phyloP scores from a whole-genome alignment of 2,113 vertebrate species.

The Sporophila hypoxantha region DNA sequence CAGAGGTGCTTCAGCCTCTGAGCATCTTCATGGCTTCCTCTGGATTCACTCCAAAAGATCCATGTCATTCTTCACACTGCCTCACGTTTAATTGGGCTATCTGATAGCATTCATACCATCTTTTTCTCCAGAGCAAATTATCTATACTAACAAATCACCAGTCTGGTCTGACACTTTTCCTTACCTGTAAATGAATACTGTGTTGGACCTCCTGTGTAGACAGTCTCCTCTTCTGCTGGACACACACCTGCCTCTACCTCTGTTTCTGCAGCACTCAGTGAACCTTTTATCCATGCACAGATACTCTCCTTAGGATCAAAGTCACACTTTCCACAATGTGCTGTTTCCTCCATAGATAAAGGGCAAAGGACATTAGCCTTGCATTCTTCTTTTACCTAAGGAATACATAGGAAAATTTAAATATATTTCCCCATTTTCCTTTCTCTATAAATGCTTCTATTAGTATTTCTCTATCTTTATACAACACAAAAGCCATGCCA shows the following conservation, averaged over 20 bases:
- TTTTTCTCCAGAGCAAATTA: background rate
- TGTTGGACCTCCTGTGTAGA: constrained; percentile 70
- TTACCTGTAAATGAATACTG: constrained; percentile 80
- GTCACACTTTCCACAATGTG: constrained; percentile 81
- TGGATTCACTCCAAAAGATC: background rate
- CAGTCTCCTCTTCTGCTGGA: constrained; percentile 68
- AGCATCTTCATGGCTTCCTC: background rate
- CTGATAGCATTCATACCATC: background rate
- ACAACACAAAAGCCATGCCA: background rate
- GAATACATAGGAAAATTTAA: background rate
- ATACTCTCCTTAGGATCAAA: constrained; percentile 70
- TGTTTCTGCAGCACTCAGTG: background rate
- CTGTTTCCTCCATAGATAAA: constrained; percentile 56
- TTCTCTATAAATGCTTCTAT: background rate
- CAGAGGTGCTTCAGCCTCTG: background rate
- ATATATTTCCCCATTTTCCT: background rate
- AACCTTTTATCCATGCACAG: constrained; percentile 69
- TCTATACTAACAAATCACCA: background rate
- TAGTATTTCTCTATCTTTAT: background rate
- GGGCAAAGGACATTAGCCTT: constrained; percentile 75
- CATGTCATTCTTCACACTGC: background rate
- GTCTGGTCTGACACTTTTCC: background rate
- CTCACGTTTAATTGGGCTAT: background rate
- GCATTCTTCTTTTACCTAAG: constrained; percentile 69
- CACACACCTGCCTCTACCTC: constrained; percentile 54